These are phyloP conservation scores for Miniopterus natalensis DNA, from an alignment of 2,113 vertebrate genomes.

Conservation along the genomic window DNA sequence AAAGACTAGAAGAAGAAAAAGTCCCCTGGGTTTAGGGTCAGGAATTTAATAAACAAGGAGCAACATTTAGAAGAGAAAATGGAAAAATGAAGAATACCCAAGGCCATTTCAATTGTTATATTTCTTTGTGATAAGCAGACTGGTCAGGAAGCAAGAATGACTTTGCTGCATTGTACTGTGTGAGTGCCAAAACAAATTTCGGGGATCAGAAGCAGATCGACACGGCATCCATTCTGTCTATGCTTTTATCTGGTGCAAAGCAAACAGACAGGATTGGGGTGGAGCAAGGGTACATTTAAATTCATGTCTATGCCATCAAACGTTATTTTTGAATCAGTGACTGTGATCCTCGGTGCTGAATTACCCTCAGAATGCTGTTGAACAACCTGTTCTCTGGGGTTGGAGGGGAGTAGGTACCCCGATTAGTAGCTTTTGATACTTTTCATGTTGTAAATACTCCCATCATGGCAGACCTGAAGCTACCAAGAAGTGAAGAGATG, in stretches of 20 bases:
- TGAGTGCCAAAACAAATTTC: background rate
- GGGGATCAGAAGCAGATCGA: background rate
- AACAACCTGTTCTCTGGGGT: background rate
- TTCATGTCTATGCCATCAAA: background rate
- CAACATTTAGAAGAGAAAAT: background rate
- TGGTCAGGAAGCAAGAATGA: background rate
- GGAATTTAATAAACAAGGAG: background rate
- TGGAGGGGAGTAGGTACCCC: background rate
- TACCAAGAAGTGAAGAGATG: background rate
- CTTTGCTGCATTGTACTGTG: background rate
- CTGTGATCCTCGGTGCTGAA: background rate
- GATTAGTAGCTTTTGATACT: background rate
- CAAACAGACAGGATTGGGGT: background rate
- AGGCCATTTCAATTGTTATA: slow-evolving; percentile 2
- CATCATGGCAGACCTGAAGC: background rate
- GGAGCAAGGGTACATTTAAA: background rate
- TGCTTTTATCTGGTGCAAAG: background rate
- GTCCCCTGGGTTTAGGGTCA: background rate
- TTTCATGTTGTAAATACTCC: background rate
- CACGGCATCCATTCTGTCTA: background rate
- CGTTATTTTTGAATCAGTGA: background rate
- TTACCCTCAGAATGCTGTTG: background rate
- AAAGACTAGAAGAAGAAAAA: slow-evolving; percentile 40
- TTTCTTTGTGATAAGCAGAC: background rate
- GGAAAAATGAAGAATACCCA: background rate